Conservation (phyloP, 2,888 invertebrate genomes). For the Pseudolycoriella hygida region DNA sequence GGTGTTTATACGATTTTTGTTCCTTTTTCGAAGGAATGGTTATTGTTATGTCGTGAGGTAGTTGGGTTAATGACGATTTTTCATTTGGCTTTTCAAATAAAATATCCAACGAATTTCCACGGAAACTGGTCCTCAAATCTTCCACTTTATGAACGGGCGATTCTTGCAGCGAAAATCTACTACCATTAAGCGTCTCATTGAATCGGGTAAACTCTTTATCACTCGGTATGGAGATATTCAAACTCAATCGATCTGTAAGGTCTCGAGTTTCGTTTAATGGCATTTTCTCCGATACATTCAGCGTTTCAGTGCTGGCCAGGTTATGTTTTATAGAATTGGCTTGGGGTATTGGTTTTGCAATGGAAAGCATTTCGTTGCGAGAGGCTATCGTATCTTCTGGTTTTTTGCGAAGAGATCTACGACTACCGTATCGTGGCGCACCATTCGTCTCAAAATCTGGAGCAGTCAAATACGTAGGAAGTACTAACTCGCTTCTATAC, state of each 20-base stretch:
- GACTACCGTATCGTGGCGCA: constrained; percentile 17
- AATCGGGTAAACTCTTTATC: background rate
- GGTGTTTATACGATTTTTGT: background rate
- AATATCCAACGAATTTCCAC: constrained; percentile 25
- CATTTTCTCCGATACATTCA: constrained; percentile 25
- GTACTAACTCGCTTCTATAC: constrained; percentile 25
- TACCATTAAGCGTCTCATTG: constrained; percentile 11
- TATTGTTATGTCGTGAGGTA: background rate
- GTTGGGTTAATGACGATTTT: constrained; percentile 3
- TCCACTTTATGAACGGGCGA: constrained; percentile 18
- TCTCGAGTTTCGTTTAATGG: constrained; percentile 11
- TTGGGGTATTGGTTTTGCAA: background rate
- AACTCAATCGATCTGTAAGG: background rate
- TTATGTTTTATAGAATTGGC: constrained; percentile 11
- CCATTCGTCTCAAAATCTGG: constrained; percentile 19
- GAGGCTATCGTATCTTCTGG: constrained; percentile 22
- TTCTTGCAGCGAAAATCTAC: constrained; percentile 21
- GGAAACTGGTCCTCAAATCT: constrained; percentile 16
- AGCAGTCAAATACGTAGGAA: constrained; percentile 24
- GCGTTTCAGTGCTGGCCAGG: constrained; percentile 26
- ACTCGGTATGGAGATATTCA: background rate
- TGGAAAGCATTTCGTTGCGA: constrained; percentile 22
- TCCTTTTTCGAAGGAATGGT: background rate
- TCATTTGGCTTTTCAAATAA: constrained; percentile 18
- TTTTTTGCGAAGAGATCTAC: constrained; percentile 23